A percentile compares a stretch with the other conserved stretches of the same genome.
Conservation (phyloP, 2,888 invertebrate genomes). For the Ochropleura plecta region DNA sequence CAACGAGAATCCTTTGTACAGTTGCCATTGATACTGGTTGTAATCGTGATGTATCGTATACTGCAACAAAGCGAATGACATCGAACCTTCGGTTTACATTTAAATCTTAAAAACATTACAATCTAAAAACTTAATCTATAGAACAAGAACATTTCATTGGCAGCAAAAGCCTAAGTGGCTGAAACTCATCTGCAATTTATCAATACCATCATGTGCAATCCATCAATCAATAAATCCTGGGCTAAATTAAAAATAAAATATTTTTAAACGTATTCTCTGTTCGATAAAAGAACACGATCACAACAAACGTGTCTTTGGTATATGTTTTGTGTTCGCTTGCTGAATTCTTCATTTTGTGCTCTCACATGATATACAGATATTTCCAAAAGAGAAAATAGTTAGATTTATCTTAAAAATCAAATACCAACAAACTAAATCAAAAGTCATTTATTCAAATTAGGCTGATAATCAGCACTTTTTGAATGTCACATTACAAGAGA, state of each 20-base stretch:
- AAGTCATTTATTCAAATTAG: too few species aligned
- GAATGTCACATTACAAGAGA: too few species aligned
- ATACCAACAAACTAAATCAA: not conserved
- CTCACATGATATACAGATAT: not conserved
- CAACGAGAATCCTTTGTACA: conserved; percentile 33
- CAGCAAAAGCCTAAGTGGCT: not conserved
- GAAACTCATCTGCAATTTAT: not conserved
- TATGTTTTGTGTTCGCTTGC: not conserved
- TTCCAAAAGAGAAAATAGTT: not conserved
- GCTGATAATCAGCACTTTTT: too few species aligned
- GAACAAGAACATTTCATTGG: not conserved
- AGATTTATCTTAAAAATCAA: not conserved
- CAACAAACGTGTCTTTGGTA: not conserved
- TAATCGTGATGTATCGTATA: conserved; percentile 43
- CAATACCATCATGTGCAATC: not conserved
- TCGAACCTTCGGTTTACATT: conserved; percentile 3
- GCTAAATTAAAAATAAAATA: not conserved
- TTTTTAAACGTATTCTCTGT: not conserved
- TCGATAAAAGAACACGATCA: not conserved
- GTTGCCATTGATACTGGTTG: conserved; percentile 38
- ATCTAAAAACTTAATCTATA: not conserved
- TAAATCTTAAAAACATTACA: not conserved
- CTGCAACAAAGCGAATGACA: conserved; percentile 17
- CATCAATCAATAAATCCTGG: not conserved
- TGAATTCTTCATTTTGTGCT: not conserved